These are phyloP conservation scores for Microtus oregoni DNA, from an alignment of 2,113 vertebrate species.

Conservation along the genomic window DNA sequence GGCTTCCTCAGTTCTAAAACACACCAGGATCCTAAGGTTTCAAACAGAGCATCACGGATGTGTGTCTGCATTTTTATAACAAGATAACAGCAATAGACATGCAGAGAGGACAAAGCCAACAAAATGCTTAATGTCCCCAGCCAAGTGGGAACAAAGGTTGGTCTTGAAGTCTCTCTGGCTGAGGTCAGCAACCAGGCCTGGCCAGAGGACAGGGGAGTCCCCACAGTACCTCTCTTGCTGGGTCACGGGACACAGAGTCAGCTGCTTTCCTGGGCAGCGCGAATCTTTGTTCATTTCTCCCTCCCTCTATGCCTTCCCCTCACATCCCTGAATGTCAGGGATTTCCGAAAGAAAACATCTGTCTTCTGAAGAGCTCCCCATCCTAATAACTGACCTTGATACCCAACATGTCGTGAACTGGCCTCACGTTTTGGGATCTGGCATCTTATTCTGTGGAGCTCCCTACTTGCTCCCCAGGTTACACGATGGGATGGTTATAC, in stretches of 20 bases:
- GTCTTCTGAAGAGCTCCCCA: not conserved
- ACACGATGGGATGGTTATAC: accelerated
- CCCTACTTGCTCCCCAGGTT: not conserved
- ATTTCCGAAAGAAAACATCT: not conserved
- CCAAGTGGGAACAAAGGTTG: not conserved
- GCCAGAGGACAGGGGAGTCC: accelerated
- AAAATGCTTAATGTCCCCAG: not conserved
- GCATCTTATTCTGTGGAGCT: not conserved
- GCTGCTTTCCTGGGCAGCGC: not conserved
- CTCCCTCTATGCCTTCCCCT: accelerated
- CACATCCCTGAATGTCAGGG: not conserved
- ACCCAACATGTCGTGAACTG: too few relatives aligned
- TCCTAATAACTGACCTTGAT: not conserved
- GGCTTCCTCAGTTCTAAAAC: conserved; percentile 17
- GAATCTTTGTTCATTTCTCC: not conserved
- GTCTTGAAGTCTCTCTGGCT: not conserved
- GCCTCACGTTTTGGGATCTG: not conserved
- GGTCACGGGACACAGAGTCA: not conserved
- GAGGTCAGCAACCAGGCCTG: not conserved
- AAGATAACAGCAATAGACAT: conserved; percentile 42
- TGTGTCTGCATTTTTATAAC: not conserved
- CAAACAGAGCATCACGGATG: not conserved
- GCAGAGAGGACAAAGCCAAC: conserved; percentile 68
- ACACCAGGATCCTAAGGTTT: not conserved
- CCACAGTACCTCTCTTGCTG: not conserved